These are phyloP conservation scores for Caenorhabditis uteleia DNA, from an alignment of 2,888 invertebrate species.

Conservation along the genomic window DNA sequence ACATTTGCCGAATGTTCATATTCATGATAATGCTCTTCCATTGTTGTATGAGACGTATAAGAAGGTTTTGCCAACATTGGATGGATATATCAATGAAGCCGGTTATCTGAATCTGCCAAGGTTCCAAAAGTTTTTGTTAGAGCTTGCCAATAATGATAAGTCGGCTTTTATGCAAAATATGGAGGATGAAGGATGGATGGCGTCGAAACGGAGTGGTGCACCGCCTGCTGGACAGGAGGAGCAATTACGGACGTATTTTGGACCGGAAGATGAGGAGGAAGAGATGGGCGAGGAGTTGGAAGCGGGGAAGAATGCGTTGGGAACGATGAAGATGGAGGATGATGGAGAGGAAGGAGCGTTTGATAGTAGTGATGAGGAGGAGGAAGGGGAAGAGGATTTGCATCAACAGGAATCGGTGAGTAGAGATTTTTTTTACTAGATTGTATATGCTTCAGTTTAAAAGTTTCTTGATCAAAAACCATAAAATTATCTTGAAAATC, in stretches of 20 bases:
- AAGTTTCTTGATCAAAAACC: too few relatives aligned
- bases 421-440: neutral
- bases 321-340: neutral
- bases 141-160: conserved; percentile 60
- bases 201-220: conserved; percentile 7
- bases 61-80: conserved; percentile 82
- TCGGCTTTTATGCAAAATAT: conserved; percentile 26
- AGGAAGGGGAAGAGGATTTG: conserved; percentile 19
- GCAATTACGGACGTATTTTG: neutral
- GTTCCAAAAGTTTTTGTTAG: conserved; percentile 80
- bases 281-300: conserved; percentile 36
- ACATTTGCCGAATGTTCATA: conserved; percentile 91
- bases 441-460: neutral
- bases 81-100: conserved; percentile 90
- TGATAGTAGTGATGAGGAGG: conserved; percentile 41
- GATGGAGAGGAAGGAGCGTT: conserved; percentile 24
- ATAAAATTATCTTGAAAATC: too few relatives aligned
- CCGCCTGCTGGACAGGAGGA: neutral
- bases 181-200: conserved; percentile 22
- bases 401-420: neutral
- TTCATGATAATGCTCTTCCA: conserved; percentile 86
- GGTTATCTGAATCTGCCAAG: conserved; percentile 83
- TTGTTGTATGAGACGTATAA: conserved; percentile 79
- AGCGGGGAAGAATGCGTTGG: conserved; percentile 16
- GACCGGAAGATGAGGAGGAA: conserved; percentile 7